A percentile compares a stretch with the other conserved stretches of the same genome.
phyloP scores from a whole-genome alignment of 2,888 invertebrate genomes.

The Microdon myrmicae region DNA sequence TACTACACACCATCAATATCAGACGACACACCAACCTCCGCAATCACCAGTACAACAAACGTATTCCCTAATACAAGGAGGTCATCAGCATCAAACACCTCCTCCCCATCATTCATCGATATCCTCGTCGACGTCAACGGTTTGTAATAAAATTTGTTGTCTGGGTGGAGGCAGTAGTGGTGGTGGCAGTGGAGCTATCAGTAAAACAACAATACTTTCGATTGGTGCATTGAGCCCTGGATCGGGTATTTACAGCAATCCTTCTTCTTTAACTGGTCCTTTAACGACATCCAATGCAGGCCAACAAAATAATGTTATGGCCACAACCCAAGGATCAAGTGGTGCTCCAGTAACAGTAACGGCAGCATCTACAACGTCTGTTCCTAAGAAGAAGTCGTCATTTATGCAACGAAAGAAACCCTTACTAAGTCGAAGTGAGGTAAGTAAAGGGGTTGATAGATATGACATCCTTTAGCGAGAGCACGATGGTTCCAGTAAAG shows the following conservation, averaged over 20 bases:
- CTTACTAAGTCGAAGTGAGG: conserved; percentile 66
- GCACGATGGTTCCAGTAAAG: conserved; percentile 10
- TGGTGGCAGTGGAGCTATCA: conserved; percentile 19
- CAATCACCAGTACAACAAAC: conserved; percentile 36
- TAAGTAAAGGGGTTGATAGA: conserved; percentile 61
- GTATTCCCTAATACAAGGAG: conserved; percentile 10
- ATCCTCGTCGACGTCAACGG: conserved; percentile 25
- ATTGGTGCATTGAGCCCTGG: conserved; percentile 38
- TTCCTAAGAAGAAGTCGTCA: conserved; percentile 63
- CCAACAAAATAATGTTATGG: conserved; percentile 21
- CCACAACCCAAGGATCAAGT: conserved; percentile 27
- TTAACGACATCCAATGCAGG: conserved; percentile 22
- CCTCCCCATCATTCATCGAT: conserved; percentile 39
- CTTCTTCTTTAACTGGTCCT: conserved; percentile 8
- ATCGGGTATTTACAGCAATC: conserved; percentile 17
- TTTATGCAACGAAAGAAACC: conserved; percentile 65
- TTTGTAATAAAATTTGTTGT: conserved; percentile 56
- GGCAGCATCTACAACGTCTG: conserved; percentile 51
- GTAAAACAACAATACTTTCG: conserved; percentile 42
- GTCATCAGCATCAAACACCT: conserved; percentile 26
- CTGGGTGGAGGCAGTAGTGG: conserved; percentile 28
- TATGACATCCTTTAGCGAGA: not conserved
- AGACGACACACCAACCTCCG: conserved; percentile 21
- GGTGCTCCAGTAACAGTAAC: conserved; percentile 25
- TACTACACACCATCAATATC: conserved; percentile 22